phyloP scores from a whole-genome alignment of 1,140 invertebrate genomes.

The Vanessa tameamea region DNA sequence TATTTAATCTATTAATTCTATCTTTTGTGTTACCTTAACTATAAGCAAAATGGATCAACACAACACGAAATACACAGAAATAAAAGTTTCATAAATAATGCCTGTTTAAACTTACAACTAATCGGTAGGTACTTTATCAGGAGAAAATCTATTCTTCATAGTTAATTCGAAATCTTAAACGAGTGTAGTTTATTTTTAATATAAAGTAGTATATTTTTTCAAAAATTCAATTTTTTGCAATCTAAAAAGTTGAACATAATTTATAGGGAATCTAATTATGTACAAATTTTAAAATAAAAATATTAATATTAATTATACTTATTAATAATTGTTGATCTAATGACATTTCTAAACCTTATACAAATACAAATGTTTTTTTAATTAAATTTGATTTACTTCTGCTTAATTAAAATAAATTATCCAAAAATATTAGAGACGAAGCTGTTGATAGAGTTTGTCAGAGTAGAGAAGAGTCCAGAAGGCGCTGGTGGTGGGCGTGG shows the following conservation, averaged over 20 bases:
- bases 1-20: background rate
- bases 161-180: background rate
- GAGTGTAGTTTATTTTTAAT: background rate
- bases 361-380: too few species aligned
- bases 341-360: too few species aligned
- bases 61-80: background rate
- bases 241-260: too few species aligned
- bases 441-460: conserved; percentile 88
- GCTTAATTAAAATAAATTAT: conserved; percentile 54
- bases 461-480: conserved; percentile 88
- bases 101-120: conserved; percentile 23
- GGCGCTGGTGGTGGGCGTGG: conserved; percentile 69
- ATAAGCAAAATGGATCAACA: background rate
- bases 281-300: too few species aligned
- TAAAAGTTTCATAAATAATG: background rate
- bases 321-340: too few species aligned
- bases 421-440: conserved; percentile 88
- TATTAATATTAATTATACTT: too few species aligned
- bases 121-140: conserved; percentile 28
- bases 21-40: background rate
- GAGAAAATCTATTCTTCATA: background rate
- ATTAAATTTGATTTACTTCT: background rate
- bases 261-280: too few species aligned
- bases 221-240: background rate
- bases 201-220: background rate